These are phyloP conservation scores for Florisuga fusca DNA, from an alignment of 2,797 vertebrate species.

Conservation along the genomic window DNA sequence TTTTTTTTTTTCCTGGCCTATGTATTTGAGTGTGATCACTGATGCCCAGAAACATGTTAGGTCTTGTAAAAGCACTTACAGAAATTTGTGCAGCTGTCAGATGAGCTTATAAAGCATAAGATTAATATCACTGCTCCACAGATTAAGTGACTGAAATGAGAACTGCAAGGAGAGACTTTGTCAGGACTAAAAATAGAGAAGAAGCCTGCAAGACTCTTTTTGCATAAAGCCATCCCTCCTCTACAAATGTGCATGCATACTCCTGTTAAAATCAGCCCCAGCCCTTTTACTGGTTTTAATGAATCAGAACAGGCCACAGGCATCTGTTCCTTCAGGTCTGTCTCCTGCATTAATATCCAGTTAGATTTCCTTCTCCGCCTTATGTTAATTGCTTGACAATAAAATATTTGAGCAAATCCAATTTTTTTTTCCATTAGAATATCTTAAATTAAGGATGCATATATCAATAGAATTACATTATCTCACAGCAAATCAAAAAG, in stretches of 20 bases:
- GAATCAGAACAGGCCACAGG: background rate
- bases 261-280: background rate
- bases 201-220: background rate
- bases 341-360: background rate
- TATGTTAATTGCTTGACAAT: background rate
- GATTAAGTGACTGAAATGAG: conserved; percentile 14
- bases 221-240: background rate
- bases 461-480: background rate
- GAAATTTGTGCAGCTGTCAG: conserved; percentile 2
- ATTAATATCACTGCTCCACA: background rate
- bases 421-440: background rate
- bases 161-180: background rate
- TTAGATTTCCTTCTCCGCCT: background rate
- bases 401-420: background rate
- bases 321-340: background rate
- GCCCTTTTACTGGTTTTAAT: background rate
- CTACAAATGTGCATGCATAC: background rate
- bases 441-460: background rate
- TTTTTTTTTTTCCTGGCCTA: background rate
- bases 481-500: background rate
- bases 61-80: background rate
- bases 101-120: background rate
- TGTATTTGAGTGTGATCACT: background rate
- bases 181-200: background rate
- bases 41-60: background rate